Conservation (phyloP, 2,888 invertebrate genomes). For the Eilema depressum region DNA sequence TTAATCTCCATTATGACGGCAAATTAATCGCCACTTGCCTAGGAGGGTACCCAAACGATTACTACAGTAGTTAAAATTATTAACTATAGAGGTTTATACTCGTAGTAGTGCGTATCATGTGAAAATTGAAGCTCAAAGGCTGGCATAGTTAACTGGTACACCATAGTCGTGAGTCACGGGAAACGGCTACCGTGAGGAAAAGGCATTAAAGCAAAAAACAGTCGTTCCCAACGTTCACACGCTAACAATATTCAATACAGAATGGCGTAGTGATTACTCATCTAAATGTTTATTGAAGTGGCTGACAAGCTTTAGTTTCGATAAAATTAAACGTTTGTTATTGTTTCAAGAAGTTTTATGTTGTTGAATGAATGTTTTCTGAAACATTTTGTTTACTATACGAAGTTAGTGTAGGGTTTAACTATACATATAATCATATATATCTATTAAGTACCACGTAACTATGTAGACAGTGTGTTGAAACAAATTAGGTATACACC, state of each 20-base stretch:
- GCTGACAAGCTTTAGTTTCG: conserved; percentile 27
- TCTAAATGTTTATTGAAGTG: conserved; percentile 47
- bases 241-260: conserved; percentile 57
- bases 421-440: no score
- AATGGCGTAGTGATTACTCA: conserved; percentile 41
- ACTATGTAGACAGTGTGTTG: no score
- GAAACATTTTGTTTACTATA: not conserved
- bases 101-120: conserved; percentile 2
- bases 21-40: no score
- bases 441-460: no score
- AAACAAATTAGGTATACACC: no score
- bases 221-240: conserved; percentile 68
- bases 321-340: conserved; percentile 24
- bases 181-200: conserved; percentile 63
- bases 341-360: conserved; percentile 21
- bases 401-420: no score
- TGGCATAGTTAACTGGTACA: conserved; percentile 17
- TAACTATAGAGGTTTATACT: not conserved
- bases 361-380: conserved; percentile 13
- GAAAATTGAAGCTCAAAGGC: conserved; percentile 22
- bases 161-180: conserved; percentile 30
- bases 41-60: not conserved
- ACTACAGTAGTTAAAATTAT: not conserved
- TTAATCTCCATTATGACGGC: no score
- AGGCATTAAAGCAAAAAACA: conserved; percentile 65